Conservation (phyloP, 2,888 invertebrate genomes). For the Epistrophe eligans region DNA sequence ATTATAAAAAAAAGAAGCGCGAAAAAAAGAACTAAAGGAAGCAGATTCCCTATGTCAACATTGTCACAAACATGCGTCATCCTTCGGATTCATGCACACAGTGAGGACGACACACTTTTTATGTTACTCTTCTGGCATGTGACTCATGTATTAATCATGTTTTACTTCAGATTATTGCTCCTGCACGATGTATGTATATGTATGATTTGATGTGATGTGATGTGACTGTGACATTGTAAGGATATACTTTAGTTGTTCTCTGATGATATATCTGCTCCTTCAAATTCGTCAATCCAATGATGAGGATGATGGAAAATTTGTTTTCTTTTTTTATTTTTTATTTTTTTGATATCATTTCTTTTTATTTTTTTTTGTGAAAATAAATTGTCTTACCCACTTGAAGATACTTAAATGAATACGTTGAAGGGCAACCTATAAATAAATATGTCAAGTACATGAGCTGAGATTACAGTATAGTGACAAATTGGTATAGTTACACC, state of each 20-base stretch:
- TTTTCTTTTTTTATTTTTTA: not conserved
- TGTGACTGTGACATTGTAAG: slow-evolving; percentile 46
- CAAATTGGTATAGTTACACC: slow-evolving; percentile 37
- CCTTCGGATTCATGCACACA: slow-evolving; percentile 9
- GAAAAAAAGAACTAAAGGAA: not conserved
- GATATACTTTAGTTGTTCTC: not conserved
- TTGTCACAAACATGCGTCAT: slow-evolving; percentile 61
- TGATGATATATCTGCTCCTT: slow-evolving; percentile 11
- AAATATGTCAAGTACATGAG: slow-evolving; percentile 49
- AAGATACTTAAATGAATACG: slow-evolving; percentile 23
- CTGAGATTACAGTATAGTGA: slow-evolving; percentile 21
- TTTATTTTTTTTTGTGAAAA: slow-evolving; percentile 6
- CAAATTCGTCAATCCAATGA: slow-evolving; percentile 38
- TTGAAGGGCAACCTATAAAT: slow-evolving; percentile 36
- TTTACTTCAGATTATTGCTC: slow-evolving; percentile 50
- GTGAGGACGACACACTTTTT: slow-evolving; percentile 24
- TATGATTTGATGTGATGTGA: not conserved
- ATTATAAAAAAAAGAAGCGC: not conserved
- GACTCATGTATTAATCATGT: slow-evolving; percentile 47
- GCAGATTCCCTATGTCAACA: slow-evolving; percentile 19
- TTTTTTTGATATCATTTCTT: not conserved
- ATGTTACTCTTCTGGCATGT: slow-evolving; percentile 37
- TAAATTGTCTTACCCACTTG: slow-evolving; percentile 38
- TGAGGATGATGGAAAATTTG: slow-evolving; percentile 22
- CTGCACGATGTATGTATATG: slow-evolving; percentile 5